A percentile compares a stretch with the other conserved stretches of the same genome.
Evolutionary conservation across 2,797 vertebrate genomes (phyloP).

Genomic region (Enteromius afrohamiltoni): DNA sequence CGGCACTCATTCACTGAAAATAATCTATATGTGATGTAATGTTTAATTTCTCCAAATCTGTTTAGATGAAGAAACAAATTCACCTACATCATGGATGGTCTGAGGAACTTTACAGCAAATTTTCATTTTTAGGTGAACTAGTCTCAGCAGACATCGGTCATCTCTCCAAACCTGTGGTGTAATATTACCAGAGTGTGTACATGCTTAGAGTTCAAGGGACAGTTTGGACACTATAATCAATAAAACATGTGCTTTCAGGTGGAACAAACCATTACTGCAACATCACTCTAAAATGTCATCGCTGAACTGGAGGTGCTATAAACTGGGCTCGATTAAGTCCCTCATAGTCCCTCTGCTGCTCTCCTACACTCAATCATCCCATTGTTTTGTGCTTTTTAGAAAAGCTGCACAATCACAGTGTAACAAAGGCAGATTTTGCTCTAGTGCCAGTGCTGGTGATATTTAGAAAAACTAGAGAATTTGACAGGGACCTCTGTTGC

Average conservation of each 20-base stretch:
- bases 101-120: neutral
- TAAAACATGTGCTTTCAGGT: conserved; percentile 55
- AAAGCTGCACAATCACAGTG: conserved; percentile 29
- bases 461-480: conserved; percentile 6
- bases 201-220: conserved; percentile 20
- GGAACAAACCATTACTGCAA: conserved; percentile 44
- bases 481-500: conserved; percentile 1
- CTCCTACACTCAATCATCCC: conserved; percentile 39
- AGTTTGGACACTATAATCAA: conserved; percentile 51
- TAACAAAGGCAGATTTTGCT: conserved; percentile 13
- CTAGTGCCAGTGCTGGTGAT: conserved; percentile 23
- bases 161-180: neutral
- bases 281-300: conserved; percentile 59
- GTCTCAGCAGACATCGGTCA: conserved; percentile 8
- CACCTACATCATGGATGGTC: neutral
- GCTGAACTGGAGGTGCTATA: conserved; percentile 34
- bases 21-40: neutral
- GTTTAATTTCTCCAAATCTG: neutral
- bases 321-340: conserved; percentile 45
- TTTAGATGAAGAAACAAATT: neutral
- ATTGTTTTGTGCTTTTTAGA: conserved; percentile 40
- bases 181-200: conserved; percentile 4
- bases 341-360: conserved; percentile 29
- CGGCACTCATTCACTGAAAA: neutral
- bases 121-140: neutral